Evolutionary conservation across 92 coral and sea anemone species (phyloP), one percentile per base, ranked within the genome.

Genomic region (Heliopora coerulea): DNA sequence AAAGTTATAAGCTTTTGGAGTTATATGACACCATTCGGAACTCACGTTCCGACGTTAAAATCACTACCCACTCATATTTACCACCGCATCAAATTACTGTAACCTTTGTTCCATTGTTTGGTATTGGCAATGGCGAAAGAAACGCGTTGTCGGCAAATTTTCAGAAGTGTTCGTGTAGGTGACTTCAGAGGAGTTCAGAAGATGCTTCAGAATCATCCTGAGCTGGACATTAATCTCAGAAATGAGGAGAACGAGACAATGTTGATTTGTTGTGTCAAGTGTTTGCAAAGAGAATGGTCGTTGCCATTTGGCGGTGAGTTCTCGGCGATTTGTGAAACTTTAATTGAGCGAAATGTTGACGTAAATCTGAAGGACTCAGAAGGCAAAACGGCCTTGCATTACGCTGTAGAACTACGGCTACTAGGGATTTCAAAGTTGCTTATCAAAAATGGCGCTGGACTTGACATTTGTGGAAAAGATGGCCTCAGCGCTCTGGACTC

Each of bases 361-460:
- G 63, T 70, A 30, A 35, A 70, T 21, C 35, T 29, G 21, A 4
- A 19, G 14, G 77, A 70, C 49, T 57, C 50, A 20, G 0, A 29
- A 32, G 77, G 77, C 0, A 70, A 70, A 18, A 70, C 62, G 5
- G 77, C 77, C 24, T 54, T 42, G 17, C 37, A 70, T 54, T 70
- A 70, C 21, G 77, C 63, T 6, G 77, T 57, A 19, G 77, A 54
- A n/a, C 1, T 50, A 24, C 20, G 54, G 49, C 29, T 20, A 12
- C 35, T 52, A 35, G 30, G 24, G 10, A 20, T 54, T 54, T 23
- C 54, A n/a, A 70, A 24, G 27, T 19, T 52, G 48, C 17, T 70
- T 24, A 52, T 70, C 18, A 48, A 14, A 41, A 52, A 54, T 20
- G 63, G 63, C 48, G 77, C 77, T 35, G 49, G 42, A 13, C 62